phyloP scores from a whole-genome alignment of 2,797 vertebrate genomes.

The Petrocephalus schoutedeni region DNA sequence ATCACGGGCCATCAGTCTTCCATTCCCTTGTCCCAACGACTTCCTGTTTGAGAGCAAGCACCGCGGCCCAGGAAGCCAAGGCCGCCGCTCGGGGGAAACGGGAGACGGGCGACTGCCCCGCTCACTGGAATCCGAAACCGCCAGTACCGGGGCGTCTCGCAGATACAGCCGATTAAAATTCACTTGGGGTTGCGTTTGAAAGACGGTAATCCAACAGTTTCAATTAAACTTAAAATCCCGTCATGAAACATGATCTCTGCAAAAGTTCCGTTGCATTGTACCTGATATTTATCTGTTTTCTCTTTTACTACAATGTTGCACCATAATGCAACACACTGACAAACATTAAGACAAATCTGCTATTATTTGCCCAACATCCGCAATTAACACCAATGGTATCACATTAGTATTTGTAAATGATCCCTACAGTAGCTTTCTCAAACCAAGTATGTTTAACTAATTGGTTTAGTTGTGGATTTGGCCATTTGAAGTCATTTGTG shows the following conservation, averaged over 20 bases:
- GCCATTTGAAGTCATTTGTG: not conserved
- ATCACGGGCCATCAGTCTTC: not conserved
- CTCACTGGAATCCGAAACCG: not conserved
- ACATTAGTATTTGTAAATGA: not conserved
- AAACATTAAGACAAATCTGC: conserved; percentile 6
- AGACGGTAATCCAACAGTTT: not conserved
- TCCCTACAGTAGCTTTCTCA: not conserved
- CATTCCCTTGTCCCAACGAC: not conserved
- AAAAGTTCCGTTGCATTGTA: not conserved
- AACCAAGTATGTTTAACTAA: not conserved
- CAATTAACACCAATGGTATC: not conserved
- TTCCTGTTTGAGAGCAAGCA: conserved; percentile 12
- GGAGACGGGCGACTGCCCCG: conserved; percentile 15
- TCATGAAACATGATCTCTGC: not conserved
- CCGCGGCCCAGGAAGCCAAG: not conserved
- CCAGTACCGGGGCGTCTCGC: not conserved
- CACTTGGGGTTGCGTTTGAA: not conserved
- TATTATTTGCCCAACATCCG: not conserved
- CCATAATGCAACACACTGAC: not conserved
- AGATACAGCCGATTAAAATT: not conserved
- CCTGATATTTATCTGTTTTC: not conserved
- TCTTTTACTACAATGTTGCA: not conserved
- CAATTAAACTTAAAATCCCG: conserved; percentile 1
- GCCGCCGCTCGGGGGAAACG: not conserved
- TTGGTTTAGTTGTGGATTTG: not conserved